Conservation (phyloP, 2,888 invertebrate genomes). For the Trachelus troglodyta region DNA sequence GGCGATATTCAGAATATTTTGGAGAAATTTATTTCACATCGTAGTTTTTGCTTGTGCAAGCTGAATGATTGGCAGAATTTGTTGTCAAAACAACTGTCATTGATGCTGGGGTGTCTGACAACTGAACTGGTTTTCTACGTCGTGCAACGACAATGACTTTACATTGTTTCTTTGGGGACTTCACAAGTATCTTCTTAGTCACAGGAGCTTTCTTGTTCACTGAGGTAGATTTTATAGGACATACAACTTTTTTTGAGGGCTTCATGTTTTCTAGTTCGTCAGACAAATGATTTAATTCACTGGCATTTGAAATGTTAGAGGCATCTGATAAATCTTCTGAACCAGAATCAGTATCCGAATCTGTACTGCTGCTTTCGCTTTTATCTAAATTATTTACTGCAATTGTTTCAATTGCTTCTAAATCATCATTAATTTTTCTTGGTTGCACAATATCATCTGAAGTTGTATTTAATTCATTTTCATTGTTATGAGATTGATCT, state of each 20-base stretch:
- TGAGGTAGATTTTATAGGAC: not conserved
- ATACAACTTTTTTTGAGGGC: not conserved
- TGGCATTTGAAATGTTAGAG: not conserved
- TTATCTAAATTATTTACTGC: not conserved
- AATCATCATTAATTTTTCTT: not conserved
- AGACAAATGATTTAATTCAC: not conserved
- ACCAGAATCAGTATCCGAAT: not conserved
- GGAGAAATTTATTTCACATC: not conserved
- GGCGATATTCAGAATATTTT: not conserved
- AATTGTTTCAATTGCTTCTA: not conserved
- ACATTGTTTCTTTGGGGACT: constrained; percentile 7
- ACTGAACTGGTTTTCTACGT: constrained; percentile 45
- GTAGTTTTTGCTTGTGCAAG: not conserved
- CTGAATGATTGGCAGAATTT: not conserved
- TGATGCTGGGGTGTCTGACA: constrained; percentile 43
- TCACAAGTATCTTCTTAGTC: not conserved
- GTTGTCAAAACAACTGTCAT: constrained; percentile 23
- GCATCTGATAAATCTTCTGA: not conserved
- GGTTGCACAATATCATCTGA: not conserved
- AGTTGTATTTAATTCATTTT: constrained; percentile 21
- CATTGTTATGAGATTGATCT: constrained; percentile 9
- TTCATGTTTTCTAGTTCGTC: not conserved
- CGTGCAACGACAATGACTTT: constrained; percentile 38
- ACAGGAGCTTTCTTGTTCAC: not conserved
- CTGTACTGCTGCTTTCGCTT: constrained; percentile 1